Percentiles rank a stretch among this genome's conserved stretches.
phyloP scores from a whole-genome alignment of 2,113 vertebrate genomes.

The Misgurnus anguillicaudatus region DNA sequence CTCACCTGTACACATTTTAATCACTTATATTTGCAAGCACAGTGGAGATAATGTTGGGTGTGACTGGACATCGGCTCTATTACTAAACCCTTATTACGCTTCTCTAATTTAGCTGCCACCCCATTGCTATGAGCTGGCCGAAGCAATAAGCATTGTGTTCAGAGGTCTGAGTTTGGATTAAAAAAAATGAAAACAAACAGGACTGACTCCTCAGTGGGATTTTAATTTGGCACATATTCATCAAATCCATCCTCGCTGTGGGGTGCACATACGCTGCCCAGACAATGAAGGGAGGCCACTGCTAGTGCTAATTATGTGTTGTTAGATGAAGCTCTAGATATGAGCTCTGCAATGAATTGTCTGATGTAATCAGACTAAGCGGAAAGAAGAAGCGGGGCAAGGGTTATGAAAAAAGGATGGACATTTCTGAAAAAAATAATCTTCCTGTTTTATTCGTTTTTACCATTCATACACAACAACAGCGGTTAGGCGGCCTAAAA shows the following conservation, averaged over 20 bases:
- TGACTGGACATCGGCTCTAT: not conserved
- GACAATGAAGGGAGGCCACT: slow-evolving; percentile 32
- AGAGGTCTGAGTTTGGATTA: not conserved
- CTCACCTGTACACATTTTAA: not conserved
- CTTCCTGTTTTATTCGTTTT: too few species aligned
- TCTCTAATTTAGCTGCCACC: not conserved
- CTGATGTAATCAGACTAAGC: slow-evolving; percentile 35
- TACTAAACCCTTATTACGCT: not conserved
- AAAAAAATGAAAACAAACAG: slow-evolving; percentile 18
- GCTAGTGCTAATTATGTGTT: slow-evolving; percentile 35
- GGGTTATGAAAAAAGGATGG: not conserved
- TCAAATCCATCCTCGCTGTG: slow-evolving; percentile 12
- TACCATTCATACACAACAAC: too few species aligned
- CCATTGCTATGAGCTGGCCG: not conserved
- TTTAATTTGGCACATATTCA: slow-evolving; percentile 39
- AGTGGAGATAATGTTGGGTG: not conserved
- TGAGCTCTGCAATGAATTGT: slow-evolving; percentile 29
- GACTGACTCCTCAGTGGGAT: slow-evolving; percentile 11
- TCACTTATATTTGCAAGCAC: not conserved
- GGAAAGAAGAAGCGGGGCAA: not conserved
- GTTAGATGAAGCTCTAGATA: slow-evolving; percentile 36
- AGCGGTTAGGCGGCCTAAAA: too few species aligned
- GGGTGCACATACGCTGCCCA: slow-evolving; percentile 1
- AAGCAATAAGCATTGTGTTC: not conserved
- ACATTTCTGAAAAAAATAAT: too few species aligned